phyloP scores from a whole-genome alignment of 2,888 invertebrate species.

The Nemotelus pantherinus region DNA sequence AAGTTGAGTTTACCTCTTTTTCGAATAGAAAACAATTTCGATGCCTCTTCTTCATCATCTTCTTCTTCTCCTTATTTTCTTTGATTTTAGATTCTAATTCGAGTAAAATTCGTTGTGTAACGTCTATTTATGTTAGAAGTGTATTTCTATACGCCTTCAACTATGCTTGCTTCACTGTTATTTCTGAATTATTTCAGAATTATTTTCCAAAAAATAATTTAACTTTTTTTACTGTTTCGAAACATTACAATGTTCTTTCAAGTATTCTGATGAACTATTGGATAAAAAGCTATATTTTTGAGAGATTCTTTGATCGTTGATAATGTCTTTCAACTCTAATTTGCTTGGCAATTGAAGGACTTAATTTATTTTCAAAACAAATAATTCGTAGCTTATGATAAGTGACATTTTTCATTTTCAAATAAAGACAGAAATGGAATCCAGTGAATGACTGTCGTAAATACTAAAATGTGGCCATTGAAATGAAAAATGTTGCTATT shows the following conservation, averaged over 20 bases:
- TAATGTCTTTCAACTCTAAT: constrained; percentile 3
- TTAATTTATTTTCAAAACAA: no score
- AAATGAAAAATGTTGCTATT: no score
- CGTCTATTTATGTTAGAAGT: constrained; percentile 51
- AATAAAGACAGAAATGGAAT: no score
- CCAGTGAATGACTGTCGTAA: no score
- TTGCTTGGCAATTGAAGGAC: neutral
- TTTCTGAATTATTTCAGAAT: constrained; percentile 26
- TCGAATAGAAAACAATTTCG: constrained; percentile 29
- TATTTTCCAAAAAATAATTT: constrained; percentile 16
- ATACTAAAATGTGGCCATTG: no score
- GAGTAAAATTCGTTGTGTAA: constrained; percentile 45
- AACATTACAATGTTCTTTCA: neutral
- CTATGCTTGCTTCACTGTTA: constrained; percentile 39
- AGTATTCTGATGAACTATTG: constrained; percentile 9
- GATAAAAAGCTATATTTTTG: constrained; percentile 11
- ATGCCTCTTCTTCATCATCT: neutral
- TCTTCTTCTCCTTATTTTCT: constrained; percentile 8
- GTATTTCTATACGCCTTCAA: constrained; percentile 29
- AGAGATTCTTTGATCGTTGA: constrained; percentile 43
- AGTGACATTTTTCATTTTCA: no score
- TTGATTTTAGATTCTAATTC: constrained; percentile 41
- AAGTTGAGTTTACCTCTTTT: constrained; percentile 28
- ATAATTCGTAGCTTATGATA: no score
- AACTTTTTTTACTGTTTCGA: neutral